Evolutionary conservation across 1,140 invertebrate species (phyloP).

Genomic region (Aphelinus atriplicis): DNA sequence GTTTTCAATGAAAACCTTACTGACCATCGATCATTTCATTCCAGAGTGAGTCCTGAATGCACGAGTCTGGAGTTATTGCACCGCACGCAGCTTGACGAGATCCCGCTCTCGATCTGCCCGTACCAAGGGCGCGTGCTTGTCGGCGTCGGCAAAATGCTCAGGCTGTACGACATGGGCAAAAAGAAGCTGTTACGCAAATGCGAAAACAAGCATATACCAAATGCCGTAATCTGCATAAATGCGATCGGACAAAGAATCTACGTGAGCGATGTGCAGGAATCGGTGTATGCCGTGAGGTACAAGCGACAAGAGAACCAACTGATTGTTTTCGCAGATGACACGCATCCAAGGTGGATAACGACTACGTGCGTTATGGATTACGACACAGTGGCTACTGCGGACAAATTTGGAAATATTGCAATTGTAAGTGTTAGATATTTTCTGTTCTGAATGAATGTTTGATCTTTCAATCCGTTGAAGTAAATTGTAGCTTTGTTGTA

Average conservation of each 20-base stretch:
- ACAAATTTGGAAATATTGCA: conserved; percentile 98
- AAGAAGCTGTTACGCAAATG: conserved; percentile 97
- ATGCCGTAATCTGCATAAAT: conserved; percentile 92
- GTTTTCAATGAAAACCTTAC: background rate
- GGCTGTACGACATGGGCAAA: conserved; percentile 97
- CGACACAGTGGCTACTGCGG: conserved; percentile 94
- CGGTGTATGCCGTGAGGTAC: conserved; percentile 95
- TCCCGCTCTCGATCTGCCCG: conserved; percentile 87
- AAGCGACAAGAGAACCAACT: conserved; percentile 96
- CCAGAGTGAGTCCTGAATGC: conserved; percentile 74
- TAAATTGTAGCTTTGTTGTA: too few relatives aligned
- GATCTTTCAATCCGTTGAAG: too few relatives aligned
- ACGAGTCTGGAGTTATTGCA: conserved; percentile 90
- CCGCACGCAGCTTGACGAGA: conserved; percentile 93
- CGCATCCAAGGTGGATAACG: conserved; percentile 95
- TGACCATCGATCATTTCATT: conserved; percentile 20
- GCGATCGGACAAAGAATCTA: conserved; percentile 93
- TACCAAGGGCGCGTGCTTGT: conserved; percentile 94
- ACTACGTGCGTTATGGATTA: conserved; percentile 94
- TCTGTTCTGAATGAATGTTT: background rate
- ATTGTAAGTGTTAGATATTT: conserved; percentile 72
- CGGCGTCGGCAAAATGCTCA: conserved; percentile 89
- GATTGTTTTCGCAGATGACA: conserved; percentile 98
- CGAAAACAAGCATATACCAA: conserved; percentile 99
- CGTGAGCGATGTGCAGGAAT: conserved; percentile 97